Evolutionary conservation across 2,797 vertebrate genomes (phyloP), one percentile per base, ranked within the genome.

Genomic region (Trematomus bernacchii): DNA sequence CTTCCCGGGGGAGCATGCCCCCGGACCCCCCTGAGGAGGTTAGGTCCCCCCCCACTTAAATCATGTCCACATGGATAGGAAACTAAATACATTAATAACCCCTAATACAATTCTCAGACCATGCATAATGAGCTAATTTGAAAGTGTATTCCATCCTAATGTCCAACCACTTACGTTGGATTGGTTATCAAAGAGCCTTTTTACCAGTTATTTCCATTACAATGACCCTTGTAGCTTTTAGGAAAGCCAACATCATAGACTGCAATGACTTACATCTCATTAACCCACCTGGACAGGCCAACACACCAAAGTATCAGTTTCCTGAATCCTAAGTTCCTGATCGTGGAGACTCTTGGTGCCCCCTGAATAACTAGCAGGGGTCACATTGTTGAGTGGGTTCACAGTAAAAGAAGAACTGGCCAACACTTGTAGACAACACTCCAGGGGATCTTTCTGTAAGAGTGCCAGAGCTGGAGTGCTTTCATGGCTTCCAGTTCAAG

Each of bases 351-450:
- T 9, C 55, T 53, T 2, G 37, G 21, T 58, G 21, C 9, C 73
- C 79, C 60, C 63, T 80, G 75, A 88, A 89, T 83, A 86, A 82
- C 80, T 72, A 13, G 43, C 1, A 44, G 23, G 21, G 78, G 73
- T 82, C 80, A 72, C 16, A 40, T 62, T 73, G 79, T 64, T 80
- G 88, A 88, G 54, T 73, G 82, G 85, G 21, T 46, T 55, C 13
- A 9, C 51, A 21, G 46, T 54, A 68, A 80, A 66, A 70, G 55
- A 68, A 73, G 67, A 63, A 64, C 30, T 33, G 44, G 58, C 67
- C 47, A 59, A 61, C 48, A 19, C 47, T 61, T 85, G 75, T 64
- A 77, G 55, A 30, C 12, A 15, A 72, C 67, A 66, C 62, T 52
- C 21, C 40, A 1, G 73, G 62, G 72, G 71, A 61, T 60, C 50